A percentile compares a stretch with the other conserved stretches of the same genome.
These are phyloP conservation scores for Cerceris rybyensis DNA, from an alignment of 2,888 invertebrate species.

Conservation along the genomic window DNA sequence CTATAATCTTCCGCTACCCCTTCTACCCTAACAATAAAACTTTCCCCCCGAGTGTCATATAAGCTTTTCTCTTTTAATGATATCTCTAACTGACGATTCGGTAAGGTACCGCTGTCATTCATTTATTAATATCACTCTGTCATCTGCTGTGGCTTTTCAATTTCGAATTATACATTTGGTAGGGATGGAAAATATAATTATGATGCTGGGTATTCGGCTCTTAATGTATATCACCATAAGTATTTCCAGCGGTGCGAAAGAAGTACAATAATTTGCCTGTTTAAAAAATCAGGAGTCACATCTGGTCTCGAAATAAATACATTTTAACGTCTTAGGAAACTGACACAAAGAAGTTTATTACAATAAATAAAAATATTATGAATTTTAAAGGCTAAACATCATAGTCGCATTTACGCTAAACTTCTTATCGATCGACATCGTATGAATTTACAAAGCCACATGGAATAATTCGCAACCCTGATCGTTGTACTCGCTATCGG, in stretches of 20 bases:
- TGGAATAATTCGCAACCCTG: background rate
- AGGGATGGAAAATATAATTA: conserved; percentile 49
- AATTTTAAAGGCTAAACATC: background rate
- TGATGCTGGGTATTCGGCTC: conserved; percentile 8
- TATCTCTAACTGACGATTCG: conserved; percentile 52
- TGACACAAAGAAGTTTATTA: background rate
- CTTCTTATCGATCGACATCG: background rate
- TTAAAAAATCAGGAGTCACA: background rate
- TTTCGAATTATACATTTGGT: conserved; percentile 43
- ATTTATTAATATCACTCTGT: conserved; percentile 57
- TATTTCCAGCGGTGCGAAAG: background rate
- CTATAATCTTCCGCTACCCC: conserved; percentile 45
- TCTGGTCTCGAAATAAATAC: background rate
- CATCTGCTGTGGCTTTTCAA: conserved; percentile 57
- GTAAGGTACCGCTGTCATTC: conserved; percentile 52
- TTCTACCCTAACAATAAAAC: conserved; percentile 30
- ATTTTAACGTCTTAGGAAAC: background rate
- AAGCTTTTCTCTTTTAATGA: conserved; percentile 49
- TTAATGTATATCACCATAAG: background rate
- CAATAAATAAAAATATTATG: background rate
- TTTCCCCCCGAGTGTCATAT: conserved; percentile 18
- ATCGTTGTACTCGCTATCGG: no score
- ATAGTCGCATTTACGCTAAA: background rate
- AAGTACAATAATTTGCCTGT: background rate
- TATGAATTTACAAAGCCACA: background rate